Conservation (phyloP, 2,888 invertebrate genomes). For the Limnephilus rhombicus region DNA sequence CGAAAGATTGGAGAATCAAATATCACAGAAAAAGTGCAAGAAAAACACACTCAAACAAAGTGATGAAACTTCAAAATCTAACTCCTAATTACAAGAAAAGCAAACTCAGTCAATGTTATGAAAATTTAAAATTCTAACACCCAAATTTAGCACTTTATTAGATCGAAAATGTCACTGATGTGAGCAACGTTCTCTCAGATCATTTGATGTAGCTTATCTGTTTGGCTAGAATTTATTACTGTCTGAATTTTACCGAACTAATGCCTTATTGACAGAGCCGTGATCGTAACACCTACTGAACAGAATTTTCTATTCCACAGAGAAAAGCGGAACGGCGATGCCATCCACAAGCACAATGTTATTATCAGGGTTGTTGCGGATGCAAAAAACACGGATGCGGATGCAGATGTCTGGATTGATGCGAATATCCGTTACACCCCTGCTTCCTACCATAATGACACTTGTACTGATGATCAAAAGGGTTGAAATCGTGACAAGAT, state of each 20-base stretch:
- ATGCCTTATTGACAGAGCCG: not conserved
- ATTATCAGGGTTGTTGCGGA: no score
- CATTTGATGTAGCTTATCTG: not conserved
- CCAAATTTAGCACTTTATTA: not conserved
- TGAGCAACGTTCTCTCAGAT: not conserved
- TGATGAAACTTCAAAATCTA: not conserved
- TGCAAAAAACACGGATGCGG: no score
- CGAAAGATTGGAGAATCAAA: not conserved
- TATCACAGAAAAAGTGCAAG: not conserved
- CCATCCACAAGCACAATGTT: no score
- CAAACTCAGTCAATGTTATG: no score
- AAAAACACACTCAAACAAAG: not conserved
- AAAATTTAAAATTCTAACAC: no score
- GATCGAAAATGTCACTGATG: not conserved
- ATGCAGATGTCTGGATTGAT: no score
- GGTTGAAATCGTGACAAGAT: no score
- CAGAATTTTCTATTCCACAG: not conserved
- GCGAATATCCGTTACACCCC: no score
- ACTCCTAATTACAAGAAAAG: not conserved
- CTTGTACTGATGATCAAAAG: no score
- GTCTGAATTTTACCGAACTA: not conserved
- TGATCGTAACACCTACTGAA: not conserved
- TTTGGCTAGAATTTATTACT: not conserved
- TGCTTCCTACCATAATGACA: no score
- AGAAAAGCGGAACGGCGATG: no score